Conservation (phyloP, 1,140 invertebrate species). For the Monomorium pharaonis region DNA sequence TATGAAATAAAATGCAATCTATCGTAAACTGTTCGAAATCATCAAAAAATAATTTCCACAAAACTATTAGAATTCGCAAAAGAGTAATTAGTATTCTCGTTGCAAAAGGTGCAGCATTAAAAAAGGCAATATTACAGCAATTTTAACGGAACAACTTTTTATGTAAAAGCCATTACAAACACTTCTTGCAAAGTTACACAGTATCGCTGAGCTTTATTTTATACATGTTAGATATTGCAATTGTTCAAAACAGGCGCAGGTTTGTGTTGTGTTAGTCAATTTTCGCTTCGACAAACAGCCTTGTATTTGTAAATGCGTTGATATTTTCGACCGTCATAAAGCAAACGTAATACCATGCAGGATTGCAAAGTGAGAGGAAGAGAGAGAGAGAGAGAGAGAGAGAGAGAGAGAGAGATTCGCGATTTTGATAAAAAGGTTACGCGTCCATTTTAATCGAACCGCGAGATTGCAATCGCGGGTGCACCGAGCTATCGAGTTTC, state of each 20-base stretch:
- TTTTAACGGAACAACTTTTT: not conserved
- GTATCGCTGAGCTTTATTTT: not conserved
- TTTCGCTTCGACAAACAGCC: conserved; percentile 14
- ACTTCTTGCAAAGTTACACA: not conserved
- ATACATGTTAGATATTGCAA: not conserved
- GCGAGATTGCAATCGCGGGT: conserved; percentile 55
- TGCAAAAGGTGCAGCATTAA: not conserved
- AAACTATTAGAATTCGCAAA: not conserved
- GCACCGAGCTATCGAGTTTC: conserved; percentile 52
- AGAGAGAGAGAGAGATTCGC: conserved; percentile 15
- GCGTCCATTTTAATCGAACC: conserved; percentile 55
- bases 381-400: conserved; percentile 12
- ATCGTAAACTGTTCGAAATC: not conserved
- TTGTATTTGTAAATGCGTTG: conserved; percentile 37
- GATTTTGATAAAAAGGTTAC: conserved; percentile 57
- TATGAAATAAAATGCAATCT: conserved; percentile 19
- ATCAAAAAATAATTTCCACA: not conserved
- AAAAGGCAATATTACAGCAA: not conserved
- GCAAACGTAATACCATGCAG: conserved; percentile 31
- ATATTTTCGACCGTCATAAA: conserved; percentile 47
- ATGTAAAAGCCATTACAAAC: not conserved
- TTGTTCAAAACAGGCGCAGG: not conserved
- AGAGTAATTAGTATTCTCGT: not conserved
- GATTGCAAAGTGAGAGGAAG: conserved; percentile 31
- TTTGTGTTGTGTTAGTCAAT: conserved; percentile 37